These are phyloP conservation scores for Oreotragus oreotragus DNA, from an alignment of 2,113 vertebrate genomes.

Conservation along the genomic window DNA sequence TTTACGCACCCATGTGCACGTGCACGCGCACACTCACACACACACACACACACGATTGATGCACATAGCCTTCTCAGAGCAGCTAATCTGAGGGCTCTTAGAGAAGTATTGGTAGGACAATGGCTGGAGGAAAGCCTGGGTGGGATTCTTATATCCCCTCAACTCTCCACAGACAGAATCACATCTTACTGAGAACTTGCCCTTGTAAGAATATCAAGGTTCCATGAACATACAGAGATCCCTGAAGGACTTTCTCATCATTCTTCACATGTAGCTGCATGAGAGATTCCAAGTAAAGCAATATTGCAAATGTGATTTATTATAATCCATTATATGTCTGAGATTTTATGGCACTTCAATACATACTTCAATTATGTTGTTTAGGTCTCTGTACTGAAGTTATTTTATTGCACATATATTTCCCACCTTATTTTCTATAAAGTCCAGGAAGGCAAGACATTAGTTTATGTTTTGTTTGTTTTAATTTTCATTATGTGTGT, in stretches of 20 bases:
- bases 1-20: accelerated
- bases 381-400: neutral
- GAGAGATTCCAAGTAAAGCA: neutral
- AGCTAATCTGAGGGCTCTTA: neutral
- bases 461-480: neutral
- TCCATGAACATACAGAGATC: neutral
- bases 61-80: neutral
- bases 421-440: neutral
- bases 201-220: neutral
- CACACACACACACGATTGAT: neutral
- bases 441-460: neutral
- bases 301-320: neutral
- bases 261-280: neutral
- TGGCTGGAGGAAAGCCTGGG: neutral
- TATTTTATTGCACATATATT: neutral
- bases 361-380: neutral
- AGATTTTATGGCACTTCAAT: neutral
- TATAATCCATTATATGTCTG: neutral
- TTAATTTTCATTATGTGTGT: neutral
- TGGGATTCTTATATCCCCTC: neutral
- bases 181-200: neutral
- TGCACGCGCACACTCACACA: accelerated
- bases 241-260: neutral
- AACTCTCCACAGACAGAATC: neutral
- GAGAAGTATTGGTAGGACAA: neutral